phyloP scores from a whole-genome alignment of 2,113 vertebrate genomes.

The Natator depressus region DNA sequence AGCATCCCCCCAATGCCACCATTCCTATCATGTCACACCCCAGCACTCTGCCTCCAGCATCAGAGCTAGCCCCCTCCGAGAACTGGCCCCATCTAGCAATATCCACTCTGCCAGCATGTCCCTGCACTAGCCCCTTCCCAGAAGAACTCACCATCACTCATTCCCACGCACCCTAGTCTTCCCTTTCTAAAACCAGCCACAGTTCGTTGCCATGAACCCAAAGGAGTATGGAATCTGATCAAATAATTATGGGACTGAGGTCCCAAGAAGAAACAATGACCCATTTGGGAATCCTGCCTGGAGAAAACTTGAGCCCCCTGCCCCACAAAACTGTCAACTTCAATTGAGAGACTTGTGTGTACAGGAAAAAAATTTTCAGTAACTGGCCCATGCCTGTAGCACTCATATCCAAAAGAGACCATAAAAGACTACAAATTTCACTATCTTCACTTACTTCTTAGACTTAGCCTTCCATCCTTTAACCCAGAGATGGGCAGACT shows the following conservation, averaged over 20 bases:
- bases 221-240: not conserved
- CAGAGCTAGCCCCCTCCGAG: not conserved
- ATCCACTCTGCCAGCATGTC: not conserved
- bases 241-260: not conserved
- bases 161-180: not conserved
- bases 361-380: not conserved
- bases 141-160: not conserved
- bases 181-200: not conserved
- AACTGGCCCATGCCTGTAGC: not conserved
- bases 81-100: not conserved
- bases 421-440: not conserved
- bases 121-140: not conserved
- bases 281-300: not conserved
- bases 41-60: not conserved
- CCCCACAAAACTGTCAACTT: not conserved
- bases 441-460: not conserved
- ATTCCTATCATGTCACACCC: not conserved
- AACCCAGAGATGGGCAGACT: not conserved
- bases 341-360: not conserved
- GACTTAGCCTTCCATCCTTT: not conserved
- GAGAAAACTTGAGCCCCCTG: not conserved
- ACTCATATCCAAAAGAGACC: accelerated
- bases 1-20: not conserved
- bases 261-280: not conserved
- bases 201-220: not conserved